Conservation (phyloP, 2,113 vertebrate genomes). For the Ptilonorhynchus violaceus region DNA sequence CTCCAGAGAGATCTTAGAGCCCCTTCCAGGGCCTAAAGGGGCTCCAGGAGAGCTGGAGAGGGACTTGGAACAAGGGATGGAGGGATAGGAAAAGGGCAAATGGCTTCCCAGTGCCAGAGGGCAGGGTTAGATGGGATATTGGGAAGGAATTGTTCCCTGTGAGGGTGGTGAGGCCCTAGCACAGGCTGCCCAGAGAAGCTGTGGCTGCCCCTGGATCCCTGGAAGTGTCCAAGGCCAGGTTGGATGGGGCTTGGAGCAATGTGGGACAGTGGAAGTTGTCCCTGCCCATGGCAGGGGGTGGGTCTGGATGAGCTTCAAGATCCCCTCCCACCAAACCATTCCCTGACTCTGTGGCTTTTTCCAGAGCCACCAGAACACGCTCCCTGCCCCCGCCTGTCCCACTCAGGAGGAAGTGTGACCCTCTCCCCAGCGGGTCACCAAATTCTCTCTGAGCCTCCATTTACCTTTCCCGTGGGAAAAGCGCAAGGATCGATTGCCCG, state of each 20-base stretch:
- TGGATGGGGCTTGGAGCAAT: rapidly evolving
- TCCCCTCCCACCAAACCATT: neutral
- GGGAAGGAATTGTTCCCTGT: rapidly evolving
- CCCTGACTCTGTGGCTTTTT: neutral
- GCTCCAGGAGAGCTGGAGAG: neutral
- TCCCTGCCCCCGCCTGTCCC: neutral
- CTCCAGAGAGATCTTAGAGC: rapidly evolving
- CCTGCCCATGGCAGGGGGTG: neutral
- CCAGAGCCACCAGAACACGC: neutral
- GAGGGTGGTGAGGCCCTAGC: rapidly evolving
- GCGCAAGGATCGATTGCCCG: rapidly evolving
- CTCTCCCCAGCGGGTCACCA: neutral
- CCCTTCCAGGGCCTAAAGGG: rapidly evolving
- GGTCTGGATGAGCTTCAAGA: neutral
- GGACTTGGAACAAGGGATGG: neutral
- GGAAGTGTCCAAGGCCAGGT: rapidly evolving
- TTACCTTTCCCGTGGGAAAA: neutral
- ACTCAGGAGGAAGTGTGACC: neutral
- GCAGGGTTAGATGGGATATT: rapidly evolving
- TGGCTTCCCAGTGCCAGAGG: neutral
- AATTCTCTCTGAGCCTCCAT: neutral
- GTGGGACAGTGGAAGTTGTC: rapidly evolving
- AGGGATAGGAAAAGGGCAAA: neutral
- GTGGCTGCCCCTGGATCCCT: neutral
- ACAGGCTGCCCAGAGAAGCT: neutral